Evolutionary conservation across 2,888 invertebrate genomes (phyloP).

Genomic region (Digitonthophagus gazella): DNA sequence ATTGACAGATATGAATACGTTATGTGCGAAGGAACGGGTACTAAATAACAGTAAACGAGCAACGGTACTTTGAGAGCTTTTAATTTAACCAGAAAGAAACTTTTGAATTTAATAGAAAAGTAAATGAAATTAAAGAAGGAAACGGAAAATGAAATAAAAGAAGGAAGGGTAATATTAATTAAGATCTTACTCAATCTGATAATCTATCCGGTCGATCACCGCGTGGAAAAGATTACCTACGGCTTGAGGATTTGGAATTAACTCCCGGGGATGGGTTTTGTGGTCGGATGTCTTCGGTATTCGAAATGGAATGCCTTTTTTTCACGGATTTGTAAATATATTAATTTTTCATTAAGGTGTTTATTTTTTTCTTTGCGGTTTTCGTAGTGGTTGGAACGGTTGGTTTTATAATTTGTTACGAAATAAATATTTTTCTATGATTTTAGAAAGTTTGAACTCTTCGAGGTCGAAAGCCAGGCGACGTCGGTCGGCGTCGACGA

Average conservation of each 20-base stretch:
- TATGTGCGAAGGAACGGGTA: not conserved
- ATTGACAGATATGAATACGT: slow-evolving; percentile 20
- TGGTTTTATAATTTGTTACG: not conserved
- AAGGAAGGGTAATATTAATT: no score
- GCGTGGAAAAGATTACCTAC: not conserved
- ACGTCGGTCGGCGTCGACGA: not conserved
- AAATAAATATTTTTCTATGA: no score
- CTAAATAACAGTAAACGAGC: not conserved
- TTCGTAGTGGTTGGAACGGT: not conserved
- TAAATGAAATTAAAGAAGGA: no score
- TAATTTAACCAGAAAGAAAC: no score
- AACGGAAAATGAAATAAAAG: no score
- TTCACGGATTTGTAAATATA: not conserved
- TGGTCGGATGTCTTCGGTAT: not conserved
- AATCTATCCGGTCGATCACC: not conserved
- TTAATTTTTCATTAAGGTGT: no score
- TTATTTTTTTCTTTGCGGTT: not conserved
- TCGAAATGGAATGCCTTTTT: not conserved
- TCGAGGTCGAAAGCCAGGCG: not conserved
- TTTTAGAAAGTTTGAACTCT: not conserved
- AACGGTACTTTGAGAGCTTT: no score
- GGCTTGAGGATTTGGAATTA: no score
- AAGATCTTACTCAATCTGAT: not conserved
- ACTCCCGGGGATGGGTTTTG: not conserved
- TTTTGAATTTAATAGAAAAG: no score